Base-by-base conservation (phyloP, 2,113 vertebrate species). In the Silurus glanis region DNA sequence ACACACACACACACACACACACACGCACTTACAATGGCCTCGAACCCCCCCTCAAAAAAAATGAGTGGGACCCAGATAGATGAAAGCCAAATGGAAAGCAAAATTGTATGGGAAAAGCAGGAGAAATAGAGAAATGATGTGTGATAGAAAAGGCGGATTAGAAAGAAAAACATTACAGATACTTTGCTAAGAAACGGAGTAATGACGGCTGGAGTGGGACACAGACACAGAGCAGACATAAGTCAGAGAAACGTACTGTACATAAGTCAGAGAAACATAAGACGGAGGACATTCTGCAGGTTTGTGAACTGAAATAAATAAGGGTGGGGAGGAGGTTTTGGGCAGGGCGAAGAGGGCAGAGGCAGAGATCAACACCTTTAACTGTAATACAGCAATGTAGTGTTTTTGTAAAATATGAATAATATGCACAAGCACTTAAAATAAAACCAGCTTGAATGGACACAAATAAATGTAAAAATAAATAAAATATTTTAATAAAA, bases 1-100 rank as follows among this genome's bases (percentile, higher is more conserved):
- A 82, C n/a, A 51, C 37, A 69, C 23, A 62, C 56, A 74, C 79
- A 86, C 79, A 62, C 91, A 91, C 89, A 88, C 94, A 91, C 47
- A 79, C 74, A 83, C 91, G 90, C 89, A 85, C 93, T 90, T 93
- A 92, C 88, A 90, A 92, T 93, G 94, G 95, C 94, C 95, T 95
- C 92, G 94, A 89, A 64, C 85, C 37, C 37, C 37, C 37, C 37
- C 37, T 1, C 56, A 61, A 75, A 85, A 76, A 83, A 88, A 78
- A 87, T 53, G 85, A 85, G 85, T 72, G 81, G 83, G 62, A 80
- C 82, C 85, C 85, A 72, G 89, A 82, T 83, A 89, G 87, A 87
- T 88, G 84, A 79, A 85, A 83, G 80, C 56, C 12, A 74, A 81
- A 85, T 88, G 79, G 51, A 89, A 89, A 87, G 86, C 75, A 84